Percentiles rank a stretch among this genome's conserved stretches.
These are phyloP conservation scores for Heliconius sara DNA, from an alignment of 2,888 invertebrate genomes.

Conservation along the genomic window DNA sequence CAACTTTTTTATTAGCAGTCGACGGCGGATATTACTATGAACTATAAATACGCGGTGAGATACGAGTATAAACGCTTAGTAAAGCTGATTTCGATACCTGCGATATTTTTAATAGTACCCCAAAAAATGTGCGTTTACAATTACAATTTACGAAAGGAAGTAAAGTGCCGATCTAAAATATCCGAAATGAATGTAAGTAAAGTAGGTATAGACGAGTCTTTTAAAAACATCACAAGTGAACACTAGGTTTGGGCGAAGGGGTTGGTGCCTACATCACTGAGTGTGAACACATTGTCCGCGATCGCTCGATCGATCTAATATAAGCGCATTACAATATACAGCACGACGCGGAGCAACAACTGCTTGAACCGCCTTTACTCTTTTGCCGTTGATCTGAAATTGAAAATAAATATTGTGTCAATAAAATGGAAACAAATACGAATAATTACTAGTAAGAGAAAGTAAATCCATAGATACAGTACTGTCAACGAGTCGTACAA, in stretches of 20 bases:
- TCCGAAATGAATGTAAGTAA: conserved; percentile 18
- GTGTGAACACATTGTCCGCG: conserved; percentile 75
- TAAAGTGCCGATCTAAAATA: conserved; percentile 41
- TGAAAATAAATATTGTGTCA: conserved; percentile 42
- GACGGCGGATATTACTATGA: conserved; percentile 68
- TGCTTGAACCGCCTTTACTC: conserved; percentile 97
- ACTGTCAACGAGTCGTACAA: background rate
- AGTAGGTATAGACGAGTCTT: conserved; percentile 51
- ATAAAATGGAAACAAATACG: conserved; percentile 9
- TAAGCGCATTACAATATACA: conserved; percentile 92
- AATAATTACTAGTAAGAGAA: background rate
- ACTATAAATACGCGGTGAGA: conserved; percentile 74
- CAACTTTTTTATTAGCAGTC: conserved; percentile 41
- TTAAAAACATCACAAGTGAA: conserved; percentile 70
- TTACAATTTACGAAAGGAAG: conserved; percentile 44
- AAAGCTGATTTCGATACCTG: conserved; percentile 63
- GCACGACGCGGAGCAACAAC: conserved; percentile 97
- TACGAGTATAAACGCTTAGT: conserved; percentile 61
- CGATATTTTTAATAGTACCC: conserved; percentile 66
- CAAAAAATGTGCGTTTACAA: conserved; percentile 61
- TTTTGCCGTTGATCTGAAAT: conserved; percentile 96
- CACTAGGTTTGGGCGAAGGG: conserved; percentile 56
- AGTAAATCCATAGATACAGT: background rate
- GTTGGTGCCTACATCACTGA: conserved; percentile 67
- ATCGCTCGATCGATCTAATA: conserved; percentile 10